Percentiles rank a stretch among this genome's conserved stretches.
phyloP scores from a whole-genome alignment of 2,797 vertebrate species.

The Cossypha heuglini region DNA sequence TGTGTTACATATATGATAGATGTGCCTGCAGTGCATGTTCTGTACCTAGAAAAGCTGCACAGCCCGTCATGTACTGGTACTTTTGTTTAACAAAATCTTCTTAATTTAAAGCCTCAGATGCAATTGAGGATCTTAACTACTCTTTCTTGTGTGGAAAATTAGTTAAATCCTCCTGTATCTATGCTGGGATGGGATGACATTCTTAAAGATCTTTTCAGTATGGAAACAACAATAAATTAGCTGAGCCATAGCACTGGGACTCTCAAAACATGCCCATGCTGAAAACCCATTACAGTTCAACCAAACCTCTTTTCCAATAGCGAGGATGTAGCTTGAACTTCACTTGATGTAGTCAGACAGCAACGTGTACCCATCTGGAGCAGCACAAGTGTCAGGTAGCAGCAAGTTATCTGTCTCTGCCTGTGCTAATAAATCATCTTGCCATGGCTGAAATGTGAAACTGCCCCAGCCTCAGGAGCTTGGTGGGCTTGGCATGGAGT shows the following conservation, averaged over 20 bases:
- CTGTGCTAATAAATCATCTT: not conserved
- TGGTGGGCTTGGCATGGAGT: not conserved
- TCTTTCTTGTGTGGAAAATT: not conserved
- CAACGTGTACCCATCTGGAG: rapidly evolving
- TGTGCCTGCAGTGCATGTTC: not conserved
- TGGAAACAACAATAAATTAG: not conserved
- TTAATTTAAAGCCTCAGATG: not conserved
- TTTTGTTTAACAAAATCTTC: not conserved
- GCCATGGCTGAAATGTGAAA: not conserved
- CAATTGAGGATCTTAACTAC: not conserved
- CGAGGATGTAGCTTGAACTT: not conserved
- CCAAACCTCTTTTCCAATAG: not conserved
- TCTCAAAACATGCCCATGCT: not conserved
- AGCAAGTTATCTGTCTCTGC: not conserved
- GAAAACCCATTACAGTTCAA: not conserved
- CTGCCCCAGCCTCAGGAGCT: not conserved
- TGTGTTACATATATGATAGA: not conserved
- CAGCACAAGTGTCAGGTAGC: not conserved
- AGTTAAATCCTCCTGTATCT: not conserved
- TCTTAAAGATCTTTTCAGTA: not conserved
- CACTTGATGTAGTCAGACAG: not conserved
- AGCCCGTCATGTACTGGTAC: not conserved
- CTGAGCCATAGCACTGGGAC: not conserved
- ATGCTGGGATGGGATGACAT: not conserved
- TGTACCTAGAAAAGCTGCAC: not conserved